Evolutionary conservation across 2,888 invertebrate genomes (phyloP), one percentile per base, ranked within the genome.

Genomic region (Phalangium opilio): DNA sequence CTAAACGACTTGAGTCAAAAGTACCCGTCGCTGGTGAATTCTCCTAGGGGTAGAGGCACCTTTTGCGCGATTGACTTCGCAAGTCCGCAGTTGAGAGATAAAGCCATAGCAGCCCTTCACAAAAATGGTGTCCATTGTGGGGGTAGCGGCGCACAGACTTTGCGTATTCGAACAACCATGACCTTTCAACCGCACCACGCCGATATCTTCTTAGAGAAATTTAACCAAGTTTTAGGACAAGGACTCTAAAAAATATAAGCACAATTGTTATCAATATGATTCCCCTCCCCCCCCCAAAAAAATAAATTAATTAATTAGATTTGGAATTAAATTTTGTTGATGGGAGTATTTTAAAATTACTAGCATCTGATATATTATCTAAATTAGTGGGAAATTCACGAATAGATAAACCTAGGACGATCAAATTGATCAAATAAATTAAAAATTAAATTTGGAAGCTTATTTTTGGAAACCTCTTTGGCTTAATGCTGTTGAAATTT

Each of bases 111-210:
- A 27, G 71, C 73, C 55, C 64, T 91, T 51, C 55, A 54, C 47
- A 42, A 50, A 35, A 47, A 49, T 64, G 90, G 90, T 60, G 73
- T 96, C 40, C 76, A 86, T 61, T 72, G 77, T 32, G 96, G 95
- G 38, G 81, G 81, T 2, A 93, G 90, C 64, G 95, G 96, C 7
- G 75, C 76, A 0, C 59, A 62, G 3, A 70, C 86, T 0, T 73
- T 98, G 49, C 78, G 96, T 54, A 74, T 96, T 55, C 74, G 96
- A 57, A 95, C 95, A 17, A 79, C 91, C 33, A 70, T 96, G 40
- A 78, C 83, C 47, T 91, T 93, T 67, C 75, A 81, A 61, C 77
- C 80, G 55, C 75, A 80, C 52, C 96, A 96, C 63, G 86, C 83
- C 2, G 77, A 86, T 60, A 78, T 91, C 56, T 87, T 91, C 65